Percentiles rank a stretch among this genome's conserved stretches.
phyloP scores from a whole-genome alignment of 2,113 vertebrate species.

The Cyphomyrus discorhynchus region DNA sequence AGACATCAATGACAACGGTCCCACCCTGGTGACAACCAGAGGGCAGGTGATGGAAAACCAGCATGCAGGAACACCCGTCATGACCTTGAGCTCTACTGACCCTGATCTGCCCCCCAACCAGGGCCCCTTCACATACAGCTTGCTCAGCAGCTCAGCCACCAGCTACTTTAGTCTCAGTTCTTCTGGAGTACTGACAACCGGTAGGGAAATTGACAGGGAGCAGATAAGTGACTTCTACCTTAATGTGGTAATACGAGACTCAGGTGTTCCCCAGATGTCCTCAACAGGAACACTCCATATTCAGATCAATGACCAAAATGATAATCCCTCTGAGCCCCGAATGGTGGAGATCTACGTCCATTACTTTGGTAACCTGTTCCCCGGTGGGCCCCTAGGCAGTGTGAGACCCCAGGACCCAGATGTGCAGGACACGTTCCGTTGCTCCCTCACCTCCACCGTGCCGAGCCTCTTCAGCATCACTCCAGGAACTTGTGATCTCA shows the following conservation, averaged over 20 bases:
- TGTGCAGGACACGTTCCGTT: slow-evolving; percentile 81
- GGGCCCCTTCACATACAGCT: slow-evolving; percentile 83
- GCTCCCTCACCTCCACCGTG: slow-evolving; percentile 77
- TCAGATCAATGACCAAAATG: slow-evolving; percentile 83
- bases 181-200: slow-evolving; percentile 75
- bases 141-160: slow-evolving; percentile 76
- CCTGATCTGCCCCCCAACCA: slow-evolving; percentile 89
- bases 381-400: slow-evolving; percentile 80
- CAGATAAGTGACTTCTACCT: slow-evolving; percentile 87
- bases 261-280: slow-evolving; percentile 90
- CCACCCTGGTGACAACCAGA: slow-evolving; percentile 65
- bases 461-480: slow-evolving; percentile 82
- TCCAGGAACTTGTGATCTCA: slow-evolving; percentile 74
- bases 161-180: slow-evolving; percentile 85
- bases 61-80: slow-evolving; percentile 73
- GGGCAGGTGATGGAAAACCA: slow-evolving; percentile 93
- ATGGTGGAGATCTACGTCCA: slow-evolving; percentile 85
- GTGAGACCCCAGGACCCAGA: slow-evolving; percentile 90
- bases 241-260: slow-evolving; percentile 81
- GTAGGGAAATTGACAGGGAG: slow-evolving; percentile 87
- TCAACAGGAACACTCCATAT: slow-evolving; percentile 88
- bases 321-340: slow-evolving; percentile 88
- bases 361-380: slow-evolving; percentile 85
- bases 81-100: slow-evolving; percentile 73
- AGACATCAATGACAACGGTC: slow-evolving; percentile 94